Conservation (phyloP, 2,113 vertebrate species). For the Sitta europaea region DNA sequence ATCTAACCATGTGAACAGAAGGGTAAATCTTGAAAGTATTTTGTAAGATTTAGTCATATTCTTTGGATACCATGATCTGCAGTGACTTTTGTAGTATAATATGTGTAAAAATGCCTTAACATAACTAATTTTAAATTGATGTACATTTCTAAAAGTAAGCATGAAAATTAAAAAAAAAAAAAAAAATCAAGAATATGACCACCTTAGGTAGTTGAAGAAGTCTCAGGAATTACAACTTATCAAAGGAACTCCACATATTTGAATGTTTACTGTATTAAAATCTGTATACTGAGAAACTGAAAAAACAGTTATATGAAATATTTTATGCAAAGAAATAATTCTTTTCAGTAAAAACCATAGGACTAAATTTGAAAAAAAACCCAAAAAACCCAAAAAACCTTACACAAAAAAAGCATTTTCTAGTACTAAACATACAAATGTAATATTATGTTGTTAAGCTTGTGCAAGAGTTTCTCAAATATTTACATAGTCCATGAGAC, state of each 20-base stretch:
- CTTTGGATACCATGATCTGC: background rate
- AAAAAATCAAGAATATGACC: background rate
- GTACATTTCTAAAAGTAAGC: background rate
- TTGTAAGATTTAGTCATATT: background rate
- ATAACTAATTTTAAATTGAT: background rate
- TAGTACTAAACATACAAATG: background rate
- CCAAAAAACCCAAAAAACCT: fast-evolving
- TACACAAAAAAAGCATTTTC: background rate
- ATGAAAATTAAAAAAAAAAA: background rate
- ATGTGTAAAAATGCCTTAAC: background rate
- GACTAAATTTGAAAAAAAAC: background rate
- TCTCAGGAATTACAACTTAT: background rate
- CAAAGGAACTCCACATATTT: background rate
- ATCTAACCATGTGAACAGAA: background rate
- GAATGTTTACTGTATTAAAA: background rate
- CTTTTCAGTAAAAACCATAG: background rate
- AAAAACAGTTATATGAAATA: background rate
- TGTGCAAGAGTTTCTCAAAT: background rate
- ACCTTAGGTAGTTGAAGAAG: background rate
- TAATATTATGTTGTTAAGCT: background rate
- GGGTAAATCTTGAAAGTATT: background rate
- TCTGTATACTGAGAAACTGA: background rate
- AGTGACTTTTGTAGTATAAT: background rate
- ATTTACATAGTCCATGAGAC: background rate
- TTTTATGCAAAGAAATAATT: background rate